Percentiles rank a stretch among this genome's conserved stretches.
Conservation (phyloP, 2,797 vertebrate species). For the Gallirallus australis region DNA sequence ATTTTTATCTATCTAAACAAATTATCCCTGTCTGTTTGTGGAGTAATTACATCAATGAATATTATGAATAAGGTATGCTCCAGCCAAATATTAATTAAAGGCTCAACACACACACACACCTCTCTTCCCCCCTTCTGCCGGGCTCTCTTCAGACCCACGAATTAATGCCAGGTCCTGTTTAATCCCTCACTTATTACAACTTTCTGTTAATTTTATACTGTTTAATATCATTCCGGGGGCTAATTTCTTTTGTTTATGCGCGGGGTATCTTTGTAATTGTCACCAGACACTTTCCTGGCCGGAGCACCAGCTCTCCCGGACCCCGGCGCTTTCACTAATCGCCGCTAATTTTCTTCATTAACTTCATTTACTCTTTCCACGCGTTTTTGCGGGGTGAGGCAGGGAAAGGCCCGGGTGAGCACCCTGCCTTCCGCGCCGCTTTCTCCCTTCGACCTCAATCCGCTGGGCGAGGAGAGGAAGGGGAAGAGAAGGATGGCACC, state of each 20-base stretch:
- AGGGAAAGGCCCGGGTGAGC: neutral
- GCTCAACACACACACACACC: neutral
- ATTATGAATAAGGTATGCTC: conserved; percentile 52
- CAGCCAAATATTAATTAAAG: conserved; percentile 74
- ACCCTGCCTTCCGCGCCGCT: neutral
- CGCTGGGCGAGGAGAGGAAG: fast-evolving
- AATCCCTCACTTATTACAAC: conserved; percentile 71
- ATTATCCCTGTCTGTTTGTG: conserved; percentile 71
- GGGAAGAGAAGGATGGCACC: fast-evolving
- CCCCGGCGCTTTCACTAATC: conserved; percentile 61
- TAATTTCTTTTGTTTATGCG: conserved; percentile 66
- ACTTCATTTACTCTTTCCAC: conserved; percentile 81
- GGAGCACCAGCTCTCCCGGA: neutral
- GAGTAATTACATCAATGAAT: conserved; percentile 62
- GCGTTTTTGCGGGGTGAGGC: neutral
- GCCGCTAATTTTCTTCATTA: conserved; percentile 81
- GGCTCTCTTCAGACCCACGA: conserved; percentile 49
- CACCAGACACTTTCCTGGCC: conserved; percentile 25
- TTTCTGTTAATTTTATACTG: conserved; percentile 64
- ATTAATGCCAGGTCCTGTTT: conserved; percentile 63
- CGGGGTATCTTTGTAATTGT: conserved; percentile 10
- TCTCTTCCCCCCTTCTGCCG: conserved; percentile 35
- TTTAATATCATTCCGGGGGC: conserved; percentile 56
- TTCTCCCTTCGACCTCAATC: neutral
- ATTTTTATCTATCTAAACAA: conserved; percentile 74